phyloP scores from a whole-genome alignment of 2,113 vertebrate genomes.

The Lanius collurio region DNA sequence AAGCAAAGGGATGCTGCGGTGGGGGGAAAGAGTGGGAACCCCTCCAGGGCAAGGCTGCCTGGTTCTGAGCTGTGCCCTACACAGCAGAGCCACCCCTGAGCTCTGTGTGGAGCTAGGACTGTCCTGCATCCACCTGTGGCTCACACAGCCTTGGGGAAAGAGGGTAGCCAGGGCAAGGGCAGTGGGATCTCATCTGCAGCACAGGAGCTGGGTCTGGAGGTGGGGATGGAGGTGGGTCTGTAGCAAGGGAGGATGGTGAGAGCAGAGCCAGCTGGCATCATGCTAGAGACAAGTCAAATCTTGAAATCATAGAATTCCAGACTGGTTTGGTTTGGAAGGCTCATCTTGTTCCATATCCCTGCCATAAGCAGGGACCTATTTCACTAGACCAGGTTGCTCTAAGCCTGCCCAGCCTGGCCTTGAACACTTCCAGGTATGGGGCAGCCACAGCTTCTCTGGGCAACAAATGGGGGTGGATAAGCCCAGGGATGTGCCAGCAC shows the following conservation, averaged over 20 bases:
- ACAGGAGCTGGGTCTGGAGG: neutral
- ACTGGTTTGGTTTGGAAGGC: neutral
- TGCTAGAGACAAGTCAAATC: neutral
- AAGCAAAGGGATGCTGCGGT: neutral
- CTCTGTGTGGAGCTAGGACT: neutral
- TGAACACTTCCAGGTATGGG: neutral
- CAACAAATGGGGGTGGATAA: neutral
- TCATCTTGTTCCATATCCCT: neutral
- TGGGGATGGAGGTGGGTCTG: neutral
- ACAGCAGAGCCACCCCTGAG: neutral
- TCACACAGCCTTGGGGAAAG: neutral
- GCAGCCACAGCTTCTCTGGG: neutral
- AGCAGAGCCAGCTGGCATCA: neutral
- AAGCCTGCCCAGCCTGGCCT: neutral
- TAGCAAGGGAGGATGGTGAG: neutral
- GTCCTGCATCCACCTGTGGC: neutral
- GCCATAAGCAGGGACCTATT: neutral
- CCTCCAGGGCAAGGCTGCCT: neutral
- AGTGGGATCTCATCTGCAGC: neutral
- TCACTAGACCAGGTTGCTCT: neutral
- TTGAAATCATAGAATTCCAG: neutral
- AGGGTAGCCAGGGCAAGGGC: neutral
- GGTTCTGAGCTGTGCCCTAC: neutral
- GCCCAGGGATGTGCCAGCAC: neutral
- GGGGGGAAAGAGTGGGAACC: neutral